These are phyloP conservation scores for Schlechtendalia chinensis DNA, from an alignment of 1,140 invertebrate species.

Conservation along the genomic window DNA sequence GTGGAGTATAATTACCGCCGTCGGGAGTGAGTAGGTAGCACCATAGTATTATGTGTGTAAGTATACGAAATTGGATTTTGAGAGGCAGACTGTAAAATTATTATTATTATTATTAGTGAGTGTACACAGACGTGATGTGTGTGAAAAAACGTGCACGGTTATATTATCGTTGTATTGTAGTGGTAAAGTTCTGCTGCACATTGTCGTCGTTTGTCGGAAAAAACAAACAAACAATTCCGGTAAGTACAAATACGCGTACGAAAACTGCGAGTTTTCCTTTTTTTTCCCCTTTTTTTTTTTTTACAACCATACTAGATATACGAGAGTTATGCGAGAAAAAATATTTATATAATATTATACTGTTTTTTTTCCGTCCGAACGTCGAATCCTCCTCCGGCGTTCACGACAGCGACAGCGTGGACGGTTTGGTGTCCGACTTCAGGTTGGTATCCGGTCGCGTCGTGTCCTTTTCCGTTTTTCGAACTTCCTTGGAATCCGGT, in stretches of 20 bases:
- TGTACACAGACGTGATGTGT: too few relatives aligned
- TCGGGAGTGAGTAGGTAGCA: neutral
- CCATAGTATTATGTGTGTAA: neutral
- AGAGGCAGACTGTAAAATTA: too few relatives aligned
- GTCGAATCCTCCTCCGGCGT: neutral
- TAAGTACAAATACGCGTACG: neutral
- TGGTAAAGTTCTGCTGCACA: too few relatives aligned
- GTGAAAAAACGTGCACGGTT: neutral
- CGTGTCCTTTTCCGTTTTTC: slow-evolving; percentile 46
- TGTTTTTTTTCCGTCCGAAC: too few relatives aligned
- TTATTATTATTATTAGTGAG: too few relatives aligned
- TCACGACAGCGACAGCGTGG: slow-evolving; percentile 26
- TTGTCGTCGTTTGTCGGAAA: neutral
- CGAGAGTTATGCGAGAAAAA: too few relatives aligned
- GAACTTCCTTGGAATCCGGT: slow-evolving; percentile 39
- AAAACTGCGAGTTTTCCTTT: too few relatives aligned
- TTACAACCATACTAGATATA: too few relatives aligned
- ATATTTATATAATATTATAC: neutral
- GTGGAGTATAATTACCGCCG: neutral
- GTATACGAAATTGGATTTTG: neutral
- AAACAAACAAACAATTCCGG: neutral
- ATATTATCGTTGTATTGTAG: too few relatives aligned
- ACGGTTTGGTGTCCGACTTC: slow-evolving; percentile 35
- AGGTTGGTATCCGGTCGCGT: slow-evolving; percentile 31
- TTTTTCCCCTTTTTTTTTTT: too few relatives aligned